Conservation (phyloP, 2,888 invertebrate genomes). For the Scaptomyza parva region DNA sequence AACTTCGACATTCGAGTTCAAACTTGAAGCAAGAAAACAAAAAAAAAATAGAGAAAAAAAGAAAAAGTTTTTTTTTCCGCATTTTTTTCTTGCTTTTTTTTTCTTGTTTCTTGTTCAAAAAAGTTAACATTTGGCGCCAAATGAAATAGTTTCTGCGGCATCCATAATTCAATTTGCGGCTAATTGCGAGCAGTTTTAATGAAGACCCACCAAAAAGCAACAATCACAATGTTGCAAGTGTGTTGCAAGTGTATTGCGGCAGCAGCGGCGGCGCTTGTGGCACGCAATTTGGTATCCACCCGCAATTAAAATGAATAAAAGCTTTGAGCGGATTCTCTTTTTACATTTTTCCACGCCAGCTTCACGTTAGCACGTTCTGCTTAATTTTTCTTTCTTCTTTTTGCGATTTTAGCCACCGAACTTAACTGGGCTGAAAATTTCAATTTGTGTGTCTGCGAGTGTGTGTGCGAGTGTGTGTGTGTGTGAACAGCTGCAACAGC, state of each 20-base stretch:
- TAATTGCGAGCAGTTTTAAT: constrained; percentile 66
- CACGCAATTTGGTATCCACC: constrained; percentile 42
- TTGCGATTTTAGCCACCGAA: constrained; percentile 25
- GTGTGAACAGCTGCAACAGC: constrained; percentile 27
- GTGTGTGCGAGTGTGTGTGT: neutral
- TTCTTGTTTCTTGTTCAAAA: neutral
- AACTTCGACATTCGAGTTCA: constrained; percentile 36
- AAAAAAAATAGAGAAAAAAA: neutral
- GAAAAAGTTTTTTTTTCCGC: constrained; percentile 30
- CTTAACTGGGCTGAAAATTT: constrained; percentile 52
- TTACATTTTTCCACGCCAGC: constrained; percentile 37
- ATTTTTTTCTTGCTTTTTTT: neutral
- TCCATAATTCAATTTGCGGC: constrained; percentile 74
- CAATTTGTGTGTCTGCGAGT: constrained; percentile 30
- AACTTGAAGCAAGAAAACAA: constrained; percentile 39
- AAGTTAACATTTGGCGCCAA: constrained; percentile 61
- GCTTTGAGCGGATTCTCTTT: constrained; percentile 6
- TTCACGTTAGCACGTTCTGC: constrained; percentile 8
- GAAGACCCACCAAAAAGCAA: constrained; percentile 42
- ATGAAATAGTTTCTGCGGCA: constrained; percentile 66
- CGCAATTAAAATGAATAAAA: constrained; percentile 44
- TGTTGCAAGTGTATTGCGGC: constrained; percentile 49
- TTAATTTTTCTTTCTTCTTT: neutral
- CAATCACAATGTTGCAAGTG: too few species aligned
- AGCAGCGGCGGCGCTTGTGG: constrained; percentile 45